Conservation (phyloP, 2,888 invertebrate genomes). For the Latrodectus hesperus region DNA sequence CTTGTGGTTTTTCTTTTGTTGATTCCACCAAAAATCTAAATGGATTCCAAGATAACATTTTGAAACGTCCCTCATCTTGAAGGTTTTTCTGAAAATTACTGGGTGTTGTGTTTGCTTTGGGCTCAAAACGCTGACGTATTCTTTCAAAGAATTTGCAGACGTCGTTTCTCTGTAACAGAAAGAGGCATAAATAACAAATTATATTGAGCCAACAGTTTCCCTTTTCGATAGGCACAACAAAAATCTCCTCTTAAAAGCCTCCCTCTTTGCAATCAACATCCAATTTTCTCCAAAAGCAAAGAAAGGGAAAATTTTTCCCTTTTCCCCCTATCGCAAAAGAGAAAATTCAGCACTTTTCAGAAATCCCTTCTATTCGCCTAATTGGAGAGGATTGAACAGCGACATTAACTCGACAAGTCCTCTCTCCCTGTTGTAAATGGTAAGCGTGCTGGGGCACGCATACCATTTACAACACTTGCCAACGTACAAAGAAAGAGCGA, state of each 20-base stretch:
- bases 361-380: conserved; percentile 19
- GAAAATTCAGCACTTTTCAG: conserved; percentile 35
- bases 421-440: background rate
- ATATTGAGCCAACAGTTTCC: background rate
- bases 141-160: background rate
- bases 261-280: conserved; percentile 17
- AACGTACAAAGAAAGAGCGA: conserved; percentile 3
- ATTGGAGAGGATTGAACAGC: conserved; percentile 42
- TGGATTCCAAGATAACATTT: no score
- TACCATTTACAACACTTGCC: conserved; percentile 38
- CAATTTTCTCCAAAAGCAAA: conserved; percentile 10
- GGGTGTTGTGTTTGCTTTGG: no score
- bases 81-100: no score
- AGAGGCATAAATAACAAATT: background rate
- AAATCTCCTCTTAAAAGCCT: background rate
- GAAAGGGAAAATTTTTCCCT: background rate
- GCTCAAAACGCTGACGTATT: background rate
- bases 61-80: no score
- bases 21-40: no score
- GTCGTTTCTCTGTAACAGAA: background rate
- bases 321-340: background rate
- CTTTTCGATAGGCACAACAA: background rate
- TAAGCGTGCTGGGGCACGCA: background rate
- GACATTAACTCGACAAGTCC: conserved; percentile 17
- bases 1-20: no score